Evolutionary conservation across 2,113 vertebrate species (phyloP).

Genomic region (Haemorhous mexicanus): DNA sequence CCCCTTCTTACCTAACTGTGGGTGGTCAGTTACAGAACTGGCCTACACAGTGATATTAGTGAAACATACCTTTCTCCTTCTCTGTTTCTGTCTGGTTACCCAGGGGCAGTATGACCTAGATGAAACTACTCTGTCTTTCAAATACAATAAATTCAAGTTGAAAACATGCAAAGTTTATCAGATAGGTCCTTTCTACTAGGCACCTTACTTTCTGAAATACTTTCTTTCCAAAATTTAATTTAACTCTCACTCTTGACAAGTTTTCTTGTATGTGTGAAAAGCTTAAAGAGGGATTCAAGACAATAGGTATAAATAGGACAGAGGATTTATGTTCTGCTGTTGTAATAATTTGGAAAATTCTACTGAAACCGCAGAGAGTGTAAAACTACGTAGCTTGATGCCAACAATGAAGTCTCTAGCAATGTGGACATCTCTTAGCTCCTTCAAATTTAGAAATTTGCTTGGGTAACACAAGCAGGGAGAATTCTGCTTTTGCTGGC

Average conservation of each 20-base stretch:
- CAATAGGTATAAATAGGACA: background rate
- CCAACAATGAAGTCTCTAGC: background rate
- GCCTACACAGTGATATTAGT: background rate
- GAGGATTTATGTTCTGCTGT: background rate
- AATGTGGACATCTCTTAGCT: background rate
- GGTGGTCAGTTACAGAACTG: constrained; percentile 8
- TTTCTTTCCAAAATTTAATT: background rate
- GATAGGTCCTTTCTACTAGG: background rate
- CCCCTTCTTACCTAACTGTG: background rate
- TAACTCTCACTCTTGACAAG: background rate
- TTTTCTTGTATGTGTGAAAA: background rate
- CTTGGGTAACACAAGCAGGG: background rate
- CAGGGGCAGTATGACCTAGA: constrained; percentile 45
- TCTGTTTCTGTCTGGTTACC: constrained; percentile 9
- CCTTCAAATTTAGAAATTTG: background rate
- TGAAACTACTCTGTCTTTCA: background rate
- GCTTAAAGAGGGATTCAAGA: background rate
- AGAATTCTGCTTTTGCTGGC: background rate
- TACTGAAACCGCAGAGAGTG: background rate
- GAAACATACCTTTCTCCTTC: constrained; percentile 27
- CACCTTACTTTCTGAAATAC: background rate
- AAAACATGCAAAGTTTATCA: background rate
- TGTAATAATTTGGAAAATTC: background rate
- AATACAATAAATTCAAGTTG: constrained; percentile 36
- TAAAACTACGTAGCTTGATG: background rate